phyloP scores from a whole-genome alignment of 2,888 invertebrate genomes.

The Dryobotodes eremita region DNA sequence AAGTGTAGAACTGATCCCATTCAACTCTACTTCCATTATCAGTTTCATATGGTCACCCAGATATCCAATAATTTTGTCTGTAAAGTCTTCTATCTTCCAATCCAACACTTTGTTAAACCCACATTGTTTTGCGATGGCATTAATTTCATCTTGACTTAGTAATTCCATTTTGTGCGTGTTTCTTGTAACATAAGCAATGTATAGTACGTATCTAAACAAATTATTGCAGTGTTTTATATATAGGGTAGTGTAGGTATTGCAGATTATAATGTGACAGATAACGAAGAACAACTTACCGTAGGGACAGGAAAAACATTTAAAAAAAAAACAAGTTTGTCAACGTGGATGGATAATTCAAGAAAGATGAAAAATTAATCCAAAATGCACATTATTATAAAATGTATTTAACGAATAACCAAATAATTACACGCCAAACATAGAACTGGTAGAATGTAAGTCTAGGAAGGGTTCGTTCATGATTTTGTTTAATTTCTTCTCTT shows the following conservation, averaged over 20 bases:
- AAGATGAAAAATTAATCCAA: neutral
- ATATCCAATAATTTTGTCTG: slow-evolving; percentile 81
- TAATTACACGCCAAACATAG: slow-evolving; percentile 77
- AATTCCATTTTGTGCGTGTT: slow-evolving; percentile 73
- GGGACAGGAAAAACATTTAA: slow-evolving; percentile 13
- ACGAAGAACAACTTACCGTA: slow-evolving; percentile 17
- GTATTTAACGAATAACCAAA: slow-evolving; percentile 40
- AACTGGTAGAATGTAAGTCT: slow-evolving; percentile 76
- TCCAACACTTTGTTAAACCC: slow-evolving; percentile 69
- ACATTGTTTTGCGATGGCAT: slow-evolving; percentile 72
- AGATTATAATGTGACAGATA: slow-evolving; percentile 39
- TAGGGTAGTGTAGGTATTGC: slow-evolving; percentile 15
- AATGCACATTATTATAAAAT: neutral
- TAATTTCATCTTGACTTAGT: slow-evolving; percentile 75
- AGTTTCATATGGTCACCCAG: slow-evolving; percentile 84
- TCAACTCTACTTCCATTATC: slow-evolving; percentile 70
- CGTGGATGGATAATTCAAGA: neutral
- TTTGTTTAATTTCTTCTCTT: slow-evolving; percentile 86
- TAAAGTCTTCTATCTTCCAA: slow-evolving; percentile 77
- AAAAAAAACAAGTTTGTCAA: neutral
- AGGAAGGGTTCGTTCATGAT: slow-evolving; percentile 81
- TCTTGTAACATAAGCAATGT: slow-evolving; percentile 28
- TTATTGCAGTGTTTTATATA: slow-evolving; percentile 33
- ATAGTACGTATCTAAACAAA: slow-evolving; percentile 31
- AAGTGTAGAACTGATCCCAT: slow-evolving; percentile 67